A percentile compares a stretch with the other conserved stretches of the same genome.
phyloP scores from a whole-genome alignment of 2,113 vertebrate genomes.

The Equus przewalskii region DNA sequence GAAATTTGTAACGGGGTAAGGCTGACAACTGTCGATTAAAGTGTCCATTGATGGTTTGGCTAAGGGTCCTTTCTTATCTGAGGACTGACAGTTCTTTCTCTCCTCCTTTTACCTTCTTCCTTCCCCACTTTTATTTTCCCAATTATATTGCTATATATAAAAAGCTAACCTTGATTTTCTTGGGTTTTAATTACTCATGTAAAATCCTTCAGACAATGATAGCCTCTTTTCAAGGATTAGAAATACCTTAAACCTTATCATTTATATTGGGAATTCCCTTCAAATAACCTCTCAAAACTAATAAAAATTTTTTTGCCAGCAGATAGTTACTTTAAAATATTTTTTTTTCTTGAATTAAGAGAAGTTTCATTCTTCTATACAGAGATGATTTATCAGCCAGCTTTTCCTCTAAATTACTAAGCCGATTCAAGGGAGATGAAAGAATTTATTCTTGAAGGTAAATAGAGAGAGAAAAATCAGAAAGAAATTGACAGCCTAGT shows the following conservation, averaged over 20 bases:
- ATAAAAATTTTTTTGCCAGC: not conserved
- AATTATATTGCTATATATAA: not conserved
- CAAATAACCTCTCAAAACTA: constrained; percentile 17
- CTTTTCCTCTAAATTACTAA: constrained; percentile 74
- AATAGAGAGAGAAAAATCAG: constrained; percentile 71
- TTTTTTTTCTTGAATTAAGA: constrained; percentile 64
- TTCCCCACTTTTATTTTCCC: not conserved
- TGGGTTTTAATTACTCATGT: not conserved
- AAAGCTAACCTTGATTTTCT: constrained; percentile 29
- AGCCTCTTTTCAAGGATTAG: constrained; percentile 40
- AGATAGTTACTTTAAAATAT: constrained; percentile 45
- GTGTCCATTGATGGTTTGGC: not conserved
- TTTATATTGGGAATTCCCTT: constrained; percentile 31
- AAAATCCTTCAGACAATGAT: not conserved
- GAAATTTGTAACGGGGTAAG: not conserved
- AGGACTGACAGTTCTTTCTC: not conserved
- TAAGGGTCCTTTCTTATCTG: not conserved
- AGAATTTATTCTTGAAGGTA: constrained; percentile 75
- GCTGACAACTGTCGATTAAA: not conserved
- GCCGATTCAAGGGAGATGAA: constrained; percentile 74
- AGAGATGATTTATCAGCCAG: constrained; percentile 60
- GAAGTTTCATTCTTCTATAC: constrained; percentile 53
- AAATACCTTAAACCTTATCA: not conserved
- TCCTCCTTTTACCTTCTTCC: not conserved
- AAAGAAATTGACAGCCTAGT: constrained; percentile 74